These are phyloP conservation scores for Lutjanus argentimaculatus DNA, from an alignment of 2,797 vertebrate species.

Conservation along the genomic window DNA sequence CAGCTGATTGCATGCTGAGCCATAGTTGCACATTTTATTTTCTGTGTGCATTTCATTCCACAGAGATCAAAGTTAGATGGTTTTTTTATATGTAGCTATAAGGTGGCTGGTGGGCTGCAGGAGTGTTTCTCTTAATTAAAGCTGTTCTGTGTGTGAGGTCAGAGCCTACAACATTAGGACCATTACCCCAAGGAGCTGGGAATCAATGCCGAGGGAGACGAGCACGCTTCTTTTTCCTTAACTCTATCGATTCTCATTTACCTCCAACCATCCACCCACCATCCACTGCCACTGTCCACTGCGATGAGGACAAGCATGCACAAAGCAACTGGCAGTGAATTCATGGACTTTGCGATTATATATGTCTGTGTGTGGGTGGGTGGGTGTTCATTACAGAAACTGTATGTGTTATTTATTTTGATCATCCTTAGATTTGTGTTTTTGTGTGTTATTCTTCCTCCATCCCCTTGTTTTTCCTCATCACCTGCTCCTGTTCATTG, in stretches of 20 bases:
- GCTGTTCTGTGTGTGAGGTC: conserved; percentile 72
- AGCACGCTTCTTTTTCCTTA: conserved; percentile 75
- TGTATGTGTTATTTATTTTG: conserved; percentile 15
- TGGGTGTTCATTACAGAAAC: conserved; percentile 14
- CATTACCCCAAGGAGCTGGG: conserved; percentile 73
- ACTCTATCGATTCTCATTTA: conserved; percentile 86
- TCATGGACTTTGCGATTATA: conserved; percentile 7
- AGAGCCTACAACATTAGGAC: conserved; percentile 69
- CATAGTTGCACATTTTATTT: conserved; percentile 8
- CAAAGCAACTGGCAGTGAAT: not conserved
- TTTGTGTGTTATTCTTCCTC: not conserved
- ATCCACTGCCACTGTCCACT: conserved; percentile 40
- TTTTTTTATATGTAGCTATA: conserved; percentile 16
- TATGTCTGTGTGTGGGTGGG: conserved; percentile 9
- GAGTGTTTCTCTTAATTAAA: conserved; percentile 71
- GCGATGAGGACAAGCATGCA: conserved; percentile 9
- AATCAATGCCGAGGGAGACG: conserved; percentile 79
- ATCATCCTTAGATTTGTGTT: conserved; percentile 16
- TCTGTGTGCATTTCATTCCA: conserved; percentile 3
- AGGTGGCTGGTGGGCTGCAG: conserved; percentile 18
- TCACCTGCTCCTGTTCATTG: conserved; percentile 18
- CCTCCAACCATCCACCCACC: conserved; percentile 58
- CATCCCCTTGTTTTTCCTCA: conserved; percentile 22
- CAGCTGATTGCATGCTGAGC: not conserved
- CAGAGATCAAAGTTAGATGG: conserved; percentile 4